Percentiles rank a stretch among this genome's conserved stretches.
These are phyloP conservation scores for Rhincodon typus DNA, from an alignment of 2,797 vertebrate species.

Conservation along the genomic window DNA sequence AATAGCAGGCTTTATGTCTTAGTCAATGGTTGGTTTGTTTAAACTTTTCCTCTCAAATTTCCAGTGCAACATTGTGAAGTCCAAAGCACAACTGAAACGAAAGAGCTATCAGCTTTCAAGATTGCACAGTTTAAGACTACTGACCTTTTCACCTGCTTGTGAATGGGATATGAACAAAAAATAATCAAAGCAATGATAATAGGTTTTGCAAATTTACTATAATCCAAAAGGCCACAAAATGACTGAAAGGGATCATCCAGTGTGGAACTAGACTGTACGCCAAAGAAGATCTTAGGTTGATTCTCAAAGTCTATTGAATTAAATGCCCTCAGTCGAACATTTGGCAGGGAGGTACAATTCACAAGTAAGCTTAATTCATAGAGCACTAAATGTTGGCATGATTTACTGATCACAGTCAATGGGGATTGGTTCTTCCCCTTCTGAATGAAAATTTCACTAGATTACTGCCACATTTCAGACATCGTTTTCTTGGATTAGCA, in stretches of 20 bases:
- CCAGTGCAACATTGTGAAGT: neutral
- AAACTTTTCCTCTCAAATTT: neutral
- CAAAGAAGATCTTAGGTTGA: no score
- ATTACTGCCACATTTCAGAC: neutral
- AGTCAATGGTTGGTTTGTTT: neutral
- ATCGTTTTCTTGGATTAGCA: neutral
- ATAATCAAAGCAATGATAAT: neutral
- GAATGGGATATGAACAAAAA: neutral
- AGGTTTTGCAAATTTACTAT: neutral
- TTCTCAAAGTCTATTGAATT: neutral
- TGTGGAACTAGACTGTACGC: neutral
- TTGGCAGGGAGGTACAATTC: neutral
- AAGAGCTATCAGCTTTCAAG: neutral
- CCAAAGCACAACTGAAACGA: neutral
- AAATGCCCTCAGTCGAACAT: neutral
- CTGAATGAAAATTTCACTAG: neutral
- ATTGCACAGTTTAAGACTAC: neutral
- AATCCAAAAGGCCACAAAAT: neutral
- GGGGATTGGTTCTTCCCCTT: neutral
- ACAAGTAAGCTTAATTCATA: no score
- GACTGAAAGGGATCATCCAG: neutral
- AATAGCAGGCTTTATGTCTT: neutral
- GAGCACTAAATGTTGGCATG: neutral
- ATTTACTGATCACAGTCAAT: neutral
- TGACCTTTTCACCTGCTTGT: neutral